phyloP scores from a whole-genome alignment of 2,113 vertebrate species.

The Tragelaphus buxtoni region DNA sequence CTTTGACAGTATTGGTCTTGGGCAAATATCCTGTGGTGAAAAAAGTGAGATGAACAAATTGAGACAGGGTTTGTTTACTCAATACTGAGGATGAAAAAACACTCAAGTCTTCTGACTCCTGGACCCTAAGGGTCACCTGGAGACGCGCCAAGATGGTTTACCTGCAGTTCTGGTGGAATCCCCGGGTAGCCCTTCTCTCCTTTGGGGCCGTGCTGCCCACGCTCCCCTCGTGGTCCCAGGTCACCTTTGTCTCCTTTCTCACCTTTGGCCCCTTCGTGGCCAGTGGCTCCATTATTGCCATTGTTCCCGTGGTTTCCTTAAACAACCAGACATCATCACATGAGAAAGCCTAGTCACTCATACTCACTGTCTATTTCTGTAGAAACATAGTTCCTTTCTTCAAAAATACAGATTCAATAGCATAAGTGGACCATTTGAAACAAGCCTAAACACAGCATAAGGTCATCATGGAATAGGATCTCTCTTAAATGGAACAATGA shows the following conservation, averaged over 20 bases:
- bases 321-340: slow-evolving; percentile 27
- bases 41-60: background rate
- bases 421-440: background rate
- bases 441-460: background rate
- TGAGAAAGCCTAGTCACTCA: background rate
- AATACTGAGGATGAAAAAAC: background rate
- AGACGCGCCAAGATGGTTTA: background rate
- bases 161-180: slow-evolving; percentile 86
- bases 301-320: slow-evolving; percentile 89
- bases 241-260: slow-evolving; percentile 88
- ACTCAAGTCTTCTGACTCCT: background rate
- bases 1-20: background rate
- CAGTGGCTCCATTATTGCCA: slow-evolving; percentile 87
- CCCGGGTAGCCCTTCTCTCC: slow-evolving; percentile 87
- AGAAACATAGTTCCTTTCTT: background rate
- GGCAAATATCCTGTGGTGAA: background rate
- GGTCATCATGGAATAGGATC: too few species aligned
- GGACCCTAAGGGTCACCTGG: background rate
- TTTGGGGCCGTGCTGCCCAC: slow-evolving; percentile 84
- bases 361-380: background rate
- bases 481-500: background rate
- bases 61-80: background rate
- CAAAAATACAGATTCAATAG: background rate
- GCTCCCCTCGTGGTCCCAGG: slow-evolving; percentile 83
- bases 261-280: slow-evolving; percentile 85